Conservation (phyloP, 2,113 vertebrate genomes). For the Daboia siamensis region DNA sequence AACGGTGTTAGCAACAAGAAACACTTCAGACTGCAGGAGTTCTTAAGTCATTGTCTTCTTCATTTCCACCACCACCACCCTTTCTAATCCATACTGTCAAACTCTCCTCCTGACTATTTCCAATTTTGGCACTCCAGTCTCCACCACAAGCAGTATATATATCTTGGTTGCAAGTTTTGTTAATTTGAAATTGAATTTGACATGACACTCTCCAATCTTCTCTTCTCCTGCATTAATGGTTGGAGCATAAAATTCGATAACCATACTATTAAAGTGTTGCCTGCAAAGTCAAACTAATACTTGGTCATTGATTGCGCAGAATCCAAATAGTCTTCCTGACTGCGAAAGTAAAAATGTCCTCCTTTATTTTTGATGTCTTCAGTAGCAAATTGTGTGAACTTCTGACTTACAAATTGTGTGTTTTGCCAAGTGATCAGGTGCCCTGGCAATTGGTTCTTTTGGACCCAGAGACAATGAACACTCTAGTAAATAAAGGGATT, state of each 20-base stretch:
- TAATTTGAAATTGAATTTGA: not conserved
- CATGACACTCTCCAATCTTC: not conserved
- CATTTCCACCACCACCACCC: no score
- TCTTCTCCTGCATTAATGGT: not conserved
- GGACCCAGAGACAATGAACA: no score
- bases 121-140: not conserved
- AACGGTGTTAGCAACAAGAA: not conserved
- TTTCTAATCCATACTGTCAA: not conserved
- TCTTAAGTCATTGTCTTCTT: not conserved
- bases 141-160: not conserved
- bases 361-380: not conserved
- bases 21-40: not conserved
- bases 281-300: not conserved
- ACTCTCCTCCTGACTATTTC: not conserved
- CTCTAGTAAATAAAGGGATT: no score
- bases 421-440: no score
- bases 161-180: not conserved
- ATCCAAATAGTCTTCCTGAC: not conserved
- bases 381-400: not conserved
- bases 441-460: no score
- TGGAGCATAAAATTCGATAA: not conserved
- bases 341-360: not conserved
- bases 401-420: not conserved
- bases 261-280: not conserved
- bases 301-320: not conserved